Evolutionary conservation across 2,888 invertebrate species (phyloP), one percentile per base, ranked within the genome.

Genomic region (Mythimna albipuncta): DNA sequence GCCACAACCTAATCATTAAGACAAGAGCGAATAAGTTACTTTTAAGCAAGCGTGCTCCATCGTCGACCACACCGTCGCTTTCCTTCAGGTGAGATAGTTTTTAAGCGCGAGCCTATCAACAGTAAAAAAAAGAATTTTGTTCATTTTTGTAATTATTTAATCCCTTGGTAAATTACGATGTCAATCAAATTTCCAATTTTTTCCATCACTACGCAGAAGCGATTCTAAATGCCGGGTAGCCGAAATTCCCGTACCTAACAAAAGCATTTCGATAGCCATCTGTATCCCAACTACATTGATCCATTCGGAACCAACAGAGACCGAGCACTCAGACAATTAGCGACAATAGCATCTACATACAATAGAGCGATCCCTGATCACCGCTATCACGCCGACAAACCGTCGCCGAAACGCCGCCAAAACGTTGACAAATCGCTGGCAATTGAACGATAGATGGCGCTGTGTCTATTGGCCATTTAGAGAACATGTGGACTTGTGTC

Each of bases 391-490:
- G 63, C 38, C 64, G 71, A 80, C 70, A 75, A 79, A 69, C 69
- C 55, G 75, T 19, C 59, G 64, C 69, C 50, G 13, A 75, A 74
- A 57, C 55, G 69, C 1, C 50, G 54, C 50, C 64, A 50, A 75
- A 74, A 58, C 44, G 74, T 64, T 63, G 72, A 66, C 72, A 66
- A 73, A 81, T 81, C 58, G 74, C 26, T 19, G 68, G 44, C 74
- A 81, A 69, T 81, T 74, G 74, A 65, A 62, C 74, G 82, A 81
- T 77, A 81, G 78, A 74, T 81, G 58, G 74, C 67, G 35, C 69
- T 66, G 19, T n/a, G 55, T 32, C 63, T 61, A 21, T 44, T 67
- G 35, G 69, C 57, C 58, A 65, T 70, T 64, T 69, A 52, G 68
- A 58, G 55, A 54, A 57, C 76, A 76, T 64, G 32, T 66, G 59